Evolutionary conservation across 2,113 vertebrate species (phyloP), one percentile per base, ranked within the genome.

Genomic region (Indicator maculatus): DNA sequence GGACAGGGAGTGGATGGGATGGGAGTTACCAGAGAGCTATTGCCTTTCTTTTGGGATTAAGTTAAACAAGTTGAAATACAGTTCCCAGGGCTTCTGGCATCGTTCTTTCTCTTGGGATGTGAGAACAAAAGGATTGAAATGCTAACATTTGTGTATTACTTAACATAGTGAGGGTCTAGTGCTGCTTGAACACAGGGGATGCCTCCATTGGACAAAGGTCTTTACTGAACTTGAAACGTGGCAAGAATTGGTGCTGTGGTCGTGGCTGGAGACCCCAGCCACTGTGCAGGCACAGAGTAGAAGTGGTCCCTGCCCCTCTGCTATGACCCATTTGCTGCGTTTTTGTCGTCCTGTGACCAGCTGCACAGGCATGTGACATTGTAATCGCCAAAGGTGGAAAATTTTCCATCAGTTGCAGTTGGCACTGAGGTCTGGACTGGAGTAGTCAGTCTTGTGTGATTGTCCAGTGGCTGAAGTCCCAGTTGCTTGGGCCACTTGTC

Each of bases 401-500:
- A 50, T 67, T 82, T 94, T 74, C 80, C 36, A 30, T 15, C 1
- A 2, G 30, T 77, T 88, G 45, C 56, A 56, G 38, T 3, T 85
- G 84, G 56, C 86, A 56, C 52, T 1, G 5, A 38, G 82, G 17
- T 70, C 58, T 85, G 78, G 55, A 65, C 69, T 9, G 47, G 38
- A 92, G 30, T 21, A 41, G 61, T 59, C 1, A 2, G 39, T 58
- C 33, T 74, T 74, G 38, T 0, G 0, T 28, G 26, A 58, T 69
- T 59, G 52, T 27, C 18, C 21, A 9, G 70, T n/a, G 18, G 5
- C 70, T 1, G 1, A 64, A 16, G 18, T 71, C 76, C 28, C 17
- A 0, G 1, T 72, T n/a, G 45, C 18, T 70, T 0, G 0, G 33
- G 58, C 53, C 39, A 41, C 20, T 44, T 2, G 3, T 7, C 15